Evolutionary conservation across 2,113 vertebrate genomes (phyloP), one percentile per base, ranked within the genome.

Genomic region (Istiophorus platypterus): DNA sequence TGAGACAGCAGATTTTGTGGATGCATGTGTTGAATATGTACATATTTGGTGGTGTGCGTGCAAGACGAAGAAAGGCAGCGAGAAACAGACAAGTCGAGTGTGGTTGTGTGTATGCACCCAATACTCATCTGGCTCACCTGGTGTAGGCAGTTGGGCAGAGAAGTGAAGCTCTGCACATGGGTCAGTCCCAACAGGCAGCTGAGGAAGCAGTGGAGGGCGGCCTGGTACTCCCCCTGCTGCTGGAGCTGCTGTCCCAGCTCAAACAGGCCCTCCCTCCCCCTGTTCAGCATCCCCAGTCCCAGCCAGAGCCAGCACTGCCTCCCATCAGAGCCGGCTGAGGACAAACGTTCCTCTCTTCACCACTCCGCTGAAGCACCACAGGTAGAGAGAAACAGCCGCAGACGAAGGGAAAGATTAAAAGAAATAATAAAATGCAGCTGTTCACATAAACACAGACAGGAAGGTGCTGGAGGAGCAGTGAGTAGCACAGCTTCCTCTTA

Each of bases 161-260:
- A 95, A 86, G 90, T 90, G 89, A 96, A 96, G 92, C 93, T 95
- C 89, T 95, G 94, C 86, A 95, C 94, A 75, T 96, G 94, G 86
- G 93, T 94, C 84, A 96, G 93, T 81, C 95, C 95, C 86, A 95
- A 74, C 86, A 96, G 93, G 88, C 94, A 95, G 94, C 94, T 95
- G 87, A 95, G 94, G 89, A 96, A 96, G 82, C 95, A 96, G 90
- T 95, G 95, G 80, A 96, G 92, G 78, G 95, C 95, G 42, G 95
- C 95, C 90, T 93, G 93, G 66, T 93, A 92, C 90, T 96, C 94
- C 84, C 95, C 95, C 92, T 95, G 94, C 93, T 93, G 95, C 92
- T 95, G 95, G 90, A 95, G 94, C 93, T 92, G 94, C 94, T 92
- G 94, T 94, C 95, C 95, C 93, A 95, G 94, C 93, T 95, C 93